These are phyloP conservation scores for Venustaconcha ellipsiformis DNA, from an alignment of 1,140 invertebrate genomes.

Conservation along the genomic window DNA sequence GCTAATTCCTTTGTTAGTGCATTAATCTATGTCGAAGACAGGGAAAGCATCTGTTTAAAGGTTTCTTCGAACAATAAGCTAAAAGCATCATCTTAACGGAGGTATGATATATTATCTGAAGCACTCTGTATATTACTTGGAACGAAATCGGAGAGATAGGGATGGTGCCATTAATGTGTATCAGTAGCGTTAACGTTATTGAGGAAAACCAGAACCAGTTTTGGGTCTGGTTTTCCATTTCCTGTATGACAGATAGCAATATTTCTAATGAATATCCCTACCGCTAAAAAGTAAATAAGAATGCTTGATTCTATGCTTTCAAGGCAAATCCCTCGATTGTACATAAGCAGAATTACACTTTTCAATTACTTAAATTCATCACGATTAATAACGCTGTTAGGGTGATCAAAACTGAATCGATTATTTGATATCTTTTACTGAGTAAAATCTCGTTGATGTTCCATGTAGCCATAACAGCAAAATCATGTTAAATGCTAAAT, in stretches of 20 bases:
- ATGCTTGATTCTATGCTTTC: conserved; percentile 7
- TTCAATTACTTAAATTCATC: conserved; percentile 39
- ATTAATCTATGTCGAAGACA: not conserved
- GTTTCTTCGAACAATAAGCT: too few relatives aligned
- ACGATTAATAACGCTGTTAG: conserved; percentile 34
- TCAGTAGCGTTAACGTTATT: not conserved
- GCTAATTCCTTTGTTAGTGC: not conserved
- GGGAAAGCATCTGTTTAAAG: too few relatives aligned
- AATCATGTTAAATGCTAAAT: conserved; percentile 39
- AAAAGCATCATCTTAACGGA: too few relatives aligned
- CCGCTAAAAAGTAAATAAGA: conserved; percentile 5
- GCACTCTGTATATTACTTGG: too few relatives aligned
- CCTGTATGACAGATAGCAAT: conserved; percentile 9
- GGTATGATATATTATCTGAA: too few relatives aligned
- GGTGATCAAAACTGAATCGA: conserved; percentile 36
- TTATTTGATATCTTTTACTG: conserved; percentile 36
- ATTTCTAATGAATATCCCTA: conserved; percentile 29
- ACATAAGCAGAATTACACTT: conserved; percentile 39
- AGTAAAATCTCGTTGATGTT: conserved; percentile 35
- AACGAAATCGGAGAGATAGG: not conserved
- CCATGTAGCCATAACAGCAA: conserved; percentile 30
- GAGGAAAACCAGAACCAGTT: conserved; percentile 20
- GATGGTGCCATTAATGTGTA: conserved; percentile 1
- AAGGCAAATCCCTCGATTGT: conserved; percentile 24
- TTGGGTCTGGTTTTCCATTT: not conserved